A percentile compares a stretch with the other conserved stretches of the same genome.
These are phyloP conservation scores for Diadegma fenestrale DNA, from an alignment of 2,888 invertebrate genomes.

Conservation along the genomic window DNA sequence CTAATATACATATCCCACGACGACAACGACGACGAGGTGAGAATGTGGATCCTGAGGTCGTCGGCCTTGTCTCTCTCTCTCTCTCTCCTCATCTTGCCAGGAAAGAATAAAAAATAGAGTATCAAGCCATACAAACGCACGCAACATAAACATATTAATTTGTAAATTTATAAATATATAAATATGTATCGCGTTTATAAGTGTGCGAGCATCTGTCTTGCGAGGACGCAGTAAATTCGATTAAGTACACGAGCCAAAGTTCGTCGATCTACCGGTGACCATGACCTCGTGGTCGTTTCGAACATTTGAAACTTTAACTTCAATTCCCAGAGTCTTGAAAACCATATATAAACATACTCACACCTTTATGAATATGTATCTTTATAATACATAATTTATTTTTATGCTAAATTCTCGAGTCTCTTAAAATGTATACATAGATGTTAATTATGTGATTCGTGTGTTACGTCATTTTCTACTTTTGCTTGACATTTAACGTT, in stretches of 20 bases:
- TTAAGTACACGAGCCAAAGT: conserved; percentile 52
- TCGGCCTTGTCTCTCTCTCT: conserved; percentile 58
- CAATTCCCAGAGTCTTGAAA: background rate
- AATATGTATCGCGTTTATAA: background rate
- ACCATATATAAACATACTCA: background rate
- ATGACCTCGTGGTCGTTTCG: conserved; percentile 34
- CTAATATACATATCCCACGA: conserved; percentile 42
- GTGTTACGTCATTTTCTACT: background rate
- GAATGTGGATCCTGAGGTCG: conserved; percentile 58
- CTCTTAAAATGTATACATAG: background rate
- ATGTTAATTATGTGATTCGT: background rate
- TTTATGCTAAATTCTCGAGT: background rate
- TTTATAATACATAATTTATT: conserved; percentile 13
- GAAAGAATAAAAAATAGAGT: conserved; percentile 20
- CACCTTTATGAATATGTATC: background rate
- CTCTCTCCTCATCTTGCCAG: conserved; percentile 41
- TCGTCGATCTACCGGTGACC: conserved; percentile 54
- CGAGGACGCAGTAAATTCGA: conserved; percentile 32
- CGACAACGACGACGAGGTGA: conserved; percentile 67
- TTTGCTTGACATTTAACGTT: conserved; percentile 18
- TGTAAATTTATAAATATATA: conserved; percentile 10
- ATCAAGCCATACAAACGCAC: conserved; percentile 4
- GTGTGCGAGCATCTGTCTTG: background rate
- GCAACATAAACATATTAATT: background rate
- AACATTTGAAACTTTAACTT: conserved; percentile 30